Percentiles rank a stretch among this genome's conserved stretches.
Evolutionary conservation across 1,140 invertebrate species (phyloP).

Genomic region (Luehdorfia chinensis): DNA sequence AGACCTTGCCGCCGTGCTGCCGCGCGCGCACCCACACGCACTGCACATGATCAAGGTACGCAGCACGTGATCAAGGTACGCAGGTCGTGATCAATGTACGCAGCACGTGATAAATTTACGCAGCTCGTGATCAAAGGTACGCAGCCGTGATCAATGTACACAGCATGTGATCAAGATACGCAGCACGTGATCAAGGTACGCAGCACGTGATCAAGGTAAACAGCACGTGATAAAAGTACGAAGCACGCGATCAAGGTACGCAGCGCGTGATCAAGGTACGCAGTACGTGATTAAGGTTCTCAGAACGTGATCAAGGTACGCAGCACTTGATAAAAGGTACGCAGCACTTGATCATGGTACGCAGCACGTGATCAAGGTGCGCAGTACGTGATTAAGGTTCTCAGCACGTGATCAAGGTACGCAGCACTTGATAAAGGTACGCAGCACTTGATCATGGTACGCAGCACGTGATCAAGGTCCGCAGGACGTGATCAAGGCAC

Average conservation of each 20-base stretch:
- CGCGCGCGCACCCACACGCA: conserved; percentile 50
- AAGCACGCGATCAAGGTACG: no score
- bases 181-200: conserved; percentile 61
- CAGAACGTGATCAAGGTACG: conserved; percentile 61
- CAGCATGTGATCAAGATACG: conserved; percentile 49
- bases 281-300: conserved; percentile 48
- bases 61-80: conserved; percentile 68
- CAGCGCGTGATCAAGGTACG: no score
- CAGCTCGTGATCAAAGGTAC: no score
- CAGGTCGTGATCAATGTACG: no score
- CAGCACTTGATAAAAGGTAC: conserved; percentile 70
- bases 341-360: no score
- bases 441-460: no score
- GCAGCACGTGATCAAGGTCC: no score
- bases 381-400: conserved; percentile 61
- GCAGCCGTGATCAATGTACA: no score
- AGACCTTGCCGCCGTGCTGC: conserved; percentile 49
- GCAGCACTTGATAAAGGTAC: no score
- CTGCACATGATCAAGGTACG: conserved; percentile 61
- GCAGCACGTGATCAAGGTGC: no score
- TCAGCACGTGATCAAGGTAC: conserved; percentile 68
- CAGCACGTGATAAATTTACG: no score
- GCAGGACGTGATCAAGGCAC: conserved; percentile 53
- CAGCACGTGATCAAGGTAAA: conserved; percentile 70
- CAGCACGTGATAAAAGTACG: no score